Evolutionary conservation across 1,140 invertebrate genomes (phyloP), one percentile per base, ranked within the genome.

Genomic region (Xylocopa sonorina): DNA sequence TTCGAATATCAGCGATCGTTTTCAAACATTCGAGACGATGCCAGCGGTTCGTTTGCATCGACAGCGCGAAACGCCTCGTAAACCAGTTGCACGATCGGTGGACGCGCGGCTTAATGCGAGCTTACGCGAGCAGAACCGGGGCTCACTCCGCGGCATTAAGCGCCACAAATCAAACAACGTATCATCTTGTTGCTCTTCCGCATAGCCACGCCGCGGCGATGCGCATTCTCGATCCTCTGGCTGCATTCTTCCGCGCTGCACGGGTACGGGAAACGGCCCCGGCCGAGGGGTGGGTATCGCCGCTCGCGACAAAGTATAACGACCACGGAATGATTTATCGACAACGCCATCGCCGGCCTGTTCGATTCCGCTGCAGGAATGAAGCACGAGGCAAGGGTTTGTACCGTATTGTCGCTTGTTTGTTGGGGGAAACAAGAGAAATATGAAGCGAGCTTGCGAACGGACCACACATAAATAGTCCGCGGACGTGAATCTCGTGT

Each of bases 91-190:
- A 3, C 38, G 3, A 9, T 38, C 9, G 9, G 38, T 38, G 38
- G 38, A 38, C 38, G 34, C 55, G 27, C 2, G 55, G 55, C 55
- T 57, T 57, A 57, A 57, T 18, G 29, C 55, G 18, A 34, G 29
- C 32, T 60, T n/a, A n/a, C 21, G 57, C 32, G 21, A 60, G n/a
- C 18, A 34, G 32, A 21, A 7, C n/a, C 38, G 16, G 50, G 55
- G 62, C 34, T 66, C 55, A 53, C 12, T 14, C n/a, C 58, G 27
- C n/a, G 12, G 29, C n/a, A 68, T 60, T 50, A 60, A 29, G 12
- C 32, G 75, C 63, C 74, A 84, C 82, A 88, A 88, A 88, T 88
- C 86, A 86, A 81, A 50, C 57, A 81, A 77, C 69, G 38, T 76
- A 64, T 81, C 60, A 62, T 69, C 24, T 51, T 27, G 55, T 63